These are phyloP conservation scores for Epistrophe eligans DNA, from an alignment of 2,888 invertebrate genomes.

Conservation along the genomic window DNA sequence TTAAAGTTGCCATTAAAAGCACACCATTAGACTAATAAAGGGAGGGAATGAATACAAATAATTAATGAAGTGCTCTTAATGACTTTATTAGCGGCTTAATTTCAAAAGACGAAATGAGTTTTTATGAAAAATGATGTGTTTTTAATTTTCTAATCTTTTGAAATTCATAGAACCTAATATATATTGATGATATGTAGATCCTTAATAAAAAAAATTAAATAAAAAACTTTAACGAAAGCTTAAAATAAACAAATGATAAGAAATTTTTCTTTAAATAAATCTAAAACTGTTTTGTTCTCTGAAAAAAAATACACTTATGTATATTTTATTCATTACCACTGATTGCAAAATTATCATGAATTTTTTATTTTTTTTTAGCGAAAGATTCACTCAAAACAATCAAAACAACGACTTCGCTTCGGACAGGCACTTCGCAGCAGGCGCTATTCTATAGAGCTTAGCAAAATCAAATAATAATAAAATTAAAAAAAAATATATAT, in stretches of 20 bases:
- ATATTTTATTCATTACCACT: conserved; percentile 12
- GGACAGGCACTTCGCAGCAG: background rate
- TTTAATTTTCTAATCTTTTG: too few species aligned
- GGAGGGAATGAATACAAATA: too few species aligned
- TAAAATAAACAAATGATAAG: background rate
- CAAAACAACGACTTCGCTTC: conserved; percentile 10
- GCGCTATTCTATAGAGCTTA: conserved; percentile 6
- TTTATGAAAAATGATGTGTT: too few species aligned
- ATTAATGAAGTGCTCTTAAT: too few species aligned
- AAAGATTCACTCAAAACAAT: background rate
- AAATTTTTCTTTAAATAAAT: conserved; percentile 17
- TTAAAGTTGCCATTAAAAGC: too few species aligned
- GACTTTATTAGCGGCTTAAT: too few species aligned
- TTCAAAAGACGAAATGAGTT: too few species aligned
- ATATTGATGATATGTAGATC: background rate
- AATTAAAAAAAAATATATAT: background rate
- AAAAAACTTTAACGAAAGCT: background rate
- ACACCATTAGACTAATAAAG: too few species aligned
- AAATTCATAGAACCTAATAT: background rate
- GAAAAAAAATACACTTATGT: background rate
- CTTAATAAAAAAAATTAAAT: background rate
- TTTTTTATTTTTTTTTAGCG: background rate
- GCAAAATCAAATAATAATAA: conserved; percentile 6
- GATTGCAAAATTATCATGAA: conserved; percentile 15
- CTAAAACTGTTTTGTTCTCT: conserved; percentile 11